phyloP scores from a whole-genome alignment of 2,888 invertebrate species.

The Rhaphigaster nebulosa region DNA sequence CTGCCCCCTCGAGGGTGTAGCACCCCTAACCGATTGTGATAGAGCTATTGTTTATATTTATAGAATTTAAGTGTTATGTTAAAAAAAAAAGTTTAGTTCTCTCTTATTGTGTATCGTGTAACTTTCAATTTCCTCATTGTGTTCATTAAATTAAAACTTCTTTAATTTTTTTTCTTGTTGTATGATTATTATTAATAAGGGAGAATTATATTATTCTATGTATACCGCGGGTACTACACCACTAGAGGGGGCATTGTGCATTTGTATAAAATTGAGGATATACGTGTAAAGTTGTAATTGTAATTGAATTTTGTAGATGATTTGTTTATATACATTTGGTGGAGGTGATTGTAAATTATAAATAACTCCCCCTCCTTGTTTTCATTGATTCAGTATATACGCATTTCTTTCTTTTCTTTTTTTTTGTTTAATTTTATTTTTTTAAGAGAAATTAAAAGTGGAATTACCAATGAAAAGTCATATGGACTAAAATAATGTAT shows the following conservation, averaged over 20 bases:
- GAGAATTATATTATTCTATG: slow-evolving; percentile 56
- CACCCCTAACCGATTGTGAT: slow-evolving; percentile 53
- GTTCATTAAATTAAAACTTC: slow-evolving; percentile 58
- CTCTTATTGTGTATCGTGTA: slow-evolving; percentile 48
- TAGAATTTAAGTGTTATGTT: slow-evolving; percentile 52
- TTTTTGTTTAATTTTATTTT: slow-evolving; percentile 57
- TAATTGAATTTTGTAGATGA: slow-evolving; percentile 63
- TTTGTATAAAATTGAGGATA: slow-evolving; percentile 60
- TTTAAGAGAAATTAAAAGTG: slow-evolving; percentile 54
- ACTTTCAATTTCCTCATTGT: slow-evolving; percentile 58
- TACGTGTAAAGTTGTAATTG: slow-evolving; percentile 60
- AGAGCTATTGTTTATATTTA: slow-evolving; percentile 57
- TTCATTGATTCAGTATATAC: slow-evolving; percentile 26
- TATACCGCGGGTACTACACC: slow-evolving; percentile 51
- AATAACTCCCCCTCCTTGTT: slow-evolving; percentile 58
- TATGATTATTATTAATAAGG: slow-evolving; percentile 54
- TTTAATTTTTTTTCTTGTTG: slow-evolving; percentile 24
- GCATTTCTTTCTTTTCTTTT: slow-evolving; percentile 58
- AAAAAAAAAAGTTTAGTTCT: slow-evolving; percentile 57
- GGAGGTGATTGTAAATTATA: slow-evolving; percentile 64
- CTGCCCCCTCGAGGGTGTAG: slow-evolving; percentile 52
- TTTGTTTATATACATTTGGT: slow-evolving; percentile 64
- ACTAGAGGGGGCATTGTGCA: slow-evolving; percentile 56
- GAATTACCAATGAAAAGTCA: slow-evolving; percentile 55
- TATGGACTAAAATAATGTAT: slow-evolving; percentile 50